Evolutionary conservation across 2,888 invertebrate species (phyloP).

Genomic region (Pandemis corylana): DNA sequence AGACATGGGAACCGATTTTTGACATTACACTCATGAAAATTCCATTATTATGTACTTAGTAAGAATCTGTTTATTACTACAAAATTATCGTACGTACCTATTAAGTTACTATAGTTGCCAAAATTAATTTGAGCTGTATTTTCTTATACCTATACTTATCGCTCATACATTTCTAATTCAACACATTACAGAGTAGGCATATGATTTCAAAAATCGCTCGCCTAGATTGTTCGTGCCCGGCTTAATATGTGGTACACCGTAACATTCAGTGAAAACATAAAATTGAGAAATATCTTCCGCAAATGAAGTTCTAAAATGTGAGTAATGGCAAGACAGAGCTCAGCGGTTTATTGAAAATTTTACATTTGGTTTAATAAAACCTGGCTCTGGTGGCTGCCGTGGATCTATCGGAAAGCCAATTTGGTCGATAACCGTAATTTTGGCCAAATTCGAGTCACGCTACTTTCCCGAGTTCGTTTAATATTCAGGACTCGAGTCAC

Average conservation of each 20-base stretch:
- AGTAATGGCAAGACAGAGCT: background rate
- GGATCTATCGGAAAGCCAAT: constrained; percentile 53
- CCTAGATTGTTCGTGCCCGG: too few species aligned
- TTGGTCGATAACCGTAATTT: constrained; percentile 72
- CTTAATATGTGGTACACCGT: background rate
- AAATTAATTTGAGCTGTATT: too few species aligned
- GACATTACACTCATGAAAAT: too few species aligned
- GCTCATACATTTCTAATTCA: too few species aligned
- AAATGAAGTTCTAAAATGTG: constrained; percentile 12
- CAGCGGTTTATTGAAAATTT: constrained; percentile 26
- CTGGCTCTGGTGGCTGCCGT: constrained; percentile 4
- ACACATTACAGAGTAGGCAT: too few species aligned
- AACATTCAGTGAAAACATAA: background rate
- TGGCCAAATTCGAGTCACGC: constrained; percentile 65
- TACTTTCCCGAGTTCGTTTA: constrained; percentile 67
- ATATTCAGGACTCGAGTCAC: constrained; percentile 73
- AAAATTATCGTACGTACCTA: too few species aligned
- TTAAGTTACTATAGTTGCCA: too few species aligned
- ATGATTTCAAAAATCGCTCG: background rate
- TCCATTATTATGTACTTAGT: too few species aligned
- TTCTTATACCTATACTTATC: too few species aligned
- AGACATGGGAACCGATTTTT: too few species aligned
- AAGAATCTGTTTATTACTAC: too few species aligned
- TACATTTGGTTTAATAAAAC: constrained; percentile 26
- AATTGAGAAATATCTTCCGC: background rate